phyloP scores from a whole-genome alignment of 2,113 vertebrate species.

The mouse (Mus musculus) region GRCm39 chr6:40845001-40845500 shows the following conservation, averaged over 20 bases:
- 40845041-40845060: rapidly evolving
- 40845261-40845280: rapidly evolving
- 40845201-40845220: rapidly evolving
- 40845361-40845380: rapidly evolving
- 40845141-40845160: rapidly evolving
- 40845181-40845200: not conserved
- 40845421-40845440: not conserved
- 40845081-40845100: too few relatives aligned
- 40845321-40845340: rapidly evolving
- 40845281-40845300: rapidly evolving
- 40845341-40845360: rapidly evolving
- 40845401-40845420: rapidly evolving
- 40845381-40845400: rapidly evolving
- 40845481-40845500: rapidly evolving
- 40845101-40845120: rapidly evolving
- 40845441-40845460: rapidly evolving
- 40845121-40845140: rapidly evolving
- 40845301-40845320: rapidly evolving
- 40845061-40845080: not conserved
- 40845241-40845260: rapidly evolving
- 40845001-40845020: rapidly evolving
- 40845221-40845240: rapidly evolving
- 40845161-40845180: rapidly evolving
- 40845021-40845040: not conserved
- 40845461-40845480: rapidly evolving